Evolutionary conservation across 2,888 invertebrate species (phyloP).

Genomic region (Chloroclystis v-ata): DNA sequence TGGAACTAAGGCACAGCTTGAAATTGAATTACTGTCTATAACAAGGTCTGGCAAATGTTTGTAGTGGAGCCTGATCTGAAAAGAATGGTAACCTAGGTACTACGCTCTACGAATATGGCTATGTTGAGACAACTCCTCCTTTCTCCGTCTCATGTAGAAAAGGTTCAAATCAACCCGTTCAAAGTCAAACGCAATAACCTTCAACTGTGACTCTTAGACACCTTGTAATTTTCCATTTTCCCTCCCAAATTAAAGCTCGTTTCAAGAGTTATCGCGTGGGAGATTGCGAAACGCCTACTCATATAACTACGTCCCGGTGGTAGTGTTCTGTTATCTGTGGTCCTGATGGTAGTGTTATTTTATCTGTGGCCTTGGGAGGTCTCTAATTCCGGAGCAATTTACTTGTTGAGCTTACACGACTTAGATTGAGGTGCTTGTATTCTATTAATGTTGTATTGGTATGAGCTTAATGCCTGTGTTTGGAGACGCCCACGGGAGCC

Average conservation of each 20-base stretch:
- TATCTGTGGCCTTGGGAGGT: neutral
- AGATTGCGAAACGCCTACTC: slow-evolving; percentile 6
- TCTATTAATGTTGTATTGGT: neutral
- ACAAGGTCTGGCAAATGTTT: too few species aligned
- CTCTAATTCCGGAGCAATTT: slow-evolving; percentile 12
- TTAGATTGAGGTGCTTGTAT: too few species aligned
- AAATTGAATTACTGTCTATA: too few species aligned
- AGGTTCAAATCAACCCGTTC: neutral
- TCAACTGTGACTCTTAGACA: too few species aligned
- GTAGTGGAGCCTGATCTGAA: too few species aligned
- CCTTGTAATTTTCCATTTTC: slow-evolving; percentile 39
- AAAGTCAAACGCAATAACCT: slow-evolving; percentile 1
- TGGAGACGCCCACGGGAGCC: neutral
- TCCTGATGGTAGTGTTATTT: too few species aligned
- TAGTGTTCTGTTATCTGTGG: too few species aligned
- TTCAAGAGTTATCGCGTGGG: slow-evolving; percentile 34
- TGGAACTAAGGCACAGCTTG: too few species aligned
- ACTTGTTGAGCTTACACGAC: slow-evolving; percentile 8
- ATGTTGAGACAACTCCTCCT: neutral
- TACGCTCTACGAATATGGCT: too few species aligned
- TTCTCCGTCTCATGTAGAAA: neutral
- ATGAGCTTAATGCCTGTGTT: neutral
- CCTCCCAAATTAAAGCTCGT: slow-evolving; percentile 35
- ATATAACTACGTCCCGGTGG: neutral
- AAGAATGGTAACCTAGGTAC: too few species aligned